These are phyloP conservation scores for Nomada fucata DNA, from an alignment of 2,888 invertebrate species.

Conservation along the genomic window DNA sequence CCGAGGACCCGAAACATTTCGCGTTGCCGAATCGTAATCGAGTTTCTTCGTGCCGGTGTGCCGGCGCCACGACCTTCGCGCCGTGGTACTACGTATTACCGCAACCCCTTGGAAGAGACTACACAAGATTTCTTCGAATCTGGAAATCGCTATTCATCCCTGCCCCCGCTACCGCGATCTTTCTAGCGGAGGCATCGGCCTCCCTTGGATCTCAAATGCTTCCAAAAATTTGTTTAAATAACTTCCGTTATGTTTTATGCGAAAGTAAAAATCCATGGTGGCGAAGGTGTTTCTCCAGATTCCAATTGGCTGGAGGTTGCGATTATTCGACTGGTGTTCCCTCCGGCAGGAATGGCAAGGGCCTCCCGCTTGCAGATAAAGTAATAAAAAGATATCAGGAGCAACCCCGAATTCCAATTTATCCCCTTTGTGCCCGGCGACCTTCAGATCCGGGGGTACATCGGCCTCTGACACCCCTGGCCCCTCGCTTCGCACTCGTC, in stretches of 20 bases:
- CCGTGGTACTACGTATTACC: constrained; percentile 7
- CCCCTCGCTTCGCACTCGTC: constrained; percentile 35
- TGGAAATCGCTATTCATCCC: constrained; percentile 62
- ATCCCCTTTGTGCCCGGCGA: constrained; percentile 53
- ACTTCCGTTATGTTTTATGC: not conserved
- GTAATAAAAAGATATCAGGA: constrained; percentile 18
- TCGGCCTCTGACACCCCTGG: constrained; percentile 46
- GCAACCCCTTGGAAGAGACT: too few relatives aligned
- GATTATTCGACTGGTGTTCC: not conserved
- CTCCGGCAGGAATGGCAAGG: not conserved
- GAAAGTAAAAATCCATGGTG: not conserved
- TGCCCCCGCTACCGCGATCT: constrained; percentile 16
- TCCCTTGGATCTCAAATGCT: constrained; percentile 16
- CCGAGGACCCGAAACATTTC: constrained; percentile 36
- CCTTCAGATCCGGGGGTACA: constrained; percentile 57
- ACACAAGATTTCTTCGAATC: constrained; percentile 48
- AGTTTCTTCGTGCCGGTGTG: constrained; percentile 34
- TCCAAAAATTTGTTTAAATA: constrained; percentile 1
- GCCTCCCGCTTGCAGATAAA: not conserved
- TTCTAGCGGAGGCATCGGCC: constrained; percentile 51
- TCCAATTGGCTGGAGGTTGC: constrained; percentile 5
- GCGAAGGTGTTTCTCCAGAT: not conserved
- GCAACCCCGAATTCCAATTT: constrained; percentile 53
- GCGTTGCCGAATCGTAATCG: constrained; percentile 54
- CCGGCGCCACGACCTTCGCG: constrained; percentile 43